Conservation (phyloP, 2,797 vertebrate genomes). For the Sebastes dallii region DNA sequence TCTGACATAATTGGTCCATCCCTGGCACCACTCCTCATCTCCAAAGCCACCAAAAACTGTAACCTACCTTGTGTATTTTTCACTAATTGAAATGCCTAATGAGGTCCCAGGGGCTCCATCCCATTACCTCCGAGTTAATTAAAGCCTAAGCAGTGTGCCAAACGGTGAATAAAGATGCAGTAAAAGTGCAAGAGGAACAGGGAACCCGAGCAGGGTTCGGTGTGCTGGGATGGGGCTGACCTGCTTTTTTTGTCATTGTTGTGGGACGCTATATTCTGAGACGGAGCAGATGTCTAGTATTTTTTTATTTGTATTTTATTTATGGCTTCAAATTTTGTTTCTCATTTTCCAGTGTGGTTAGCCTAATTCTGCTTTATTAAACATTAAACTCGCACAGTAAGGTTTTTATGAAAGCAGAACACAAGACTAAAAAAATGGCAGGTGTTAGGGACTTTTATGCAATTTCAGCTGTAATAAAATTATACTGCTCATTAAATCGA, state of each 20-base stretch:
- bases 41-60: slow-evolving; percentile 82
- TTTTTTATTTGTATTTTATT: slow-evolving; percentile 83
- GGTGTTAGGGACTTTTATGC: slow-evolving; percentile 24
- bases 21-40: slow-evolving; percentile 75
- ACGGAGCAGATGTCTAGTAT: slow-evolving; percentile 82
- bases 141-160: slow-evolving; percentile 79
- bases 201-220: slow-evolving; percentile 53
- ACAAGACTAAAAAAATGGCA: slow-evolving; percentile 10
- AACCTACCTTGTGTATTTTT: slow-evolving; percentile 84
- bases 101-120: slow-evolving; percentile 89
- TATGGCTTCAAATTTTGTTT: slow-evolving; percentile 68
- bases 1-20: slow-evolving; percentile 73
- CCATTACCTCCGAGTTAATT: slow-evolving; percentile 86
- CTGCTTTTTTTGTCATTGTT: slow-evolving; percentile 80
- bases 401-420: slow-evolving; percentile 31
- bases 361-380: slow-evolving; percentile 81
- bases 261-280: slow-evolving; percentile 68
- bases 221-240: slow-evolving; percentile 67
- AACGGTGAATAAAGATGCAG: slow-evolving; percentile 82
- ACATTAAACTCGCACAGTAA: slow-evolving; percentile 71
- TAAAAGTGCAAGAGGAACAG: slow-evolving; percentile 68
- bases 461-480: slow-evolving; percentile 27
- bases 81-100: slow-evolving; percentile 92
- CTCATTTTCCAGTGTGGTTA: slow-evolving; percentile 78
- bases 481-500: slow-evolving; percentile 33